Base-by-base conservation (phyloP, 1,140 invertebrate species). In the Stegodyphus dumicola region DNA sequence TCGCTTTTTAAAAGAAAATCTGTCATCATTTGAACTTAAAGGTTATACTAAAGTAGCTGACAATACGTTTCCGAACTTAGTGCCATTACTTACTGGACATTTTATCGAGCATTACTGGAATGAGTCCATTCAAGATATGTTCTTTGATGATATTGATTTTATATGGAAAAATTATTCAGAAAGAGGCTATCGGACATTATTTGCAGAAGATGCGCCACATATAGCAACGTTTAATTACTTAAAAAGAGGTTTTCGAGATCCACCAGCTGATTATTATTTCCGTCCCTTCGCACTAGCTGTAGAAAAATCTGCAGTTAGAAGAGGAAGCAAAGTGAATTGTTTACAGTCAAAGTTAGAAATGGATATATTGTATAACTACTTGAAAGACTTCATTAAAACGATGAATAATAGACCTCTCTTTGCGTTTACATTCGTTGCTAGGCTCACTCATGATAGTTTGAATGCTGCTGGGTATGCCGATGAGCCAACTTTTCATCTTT, bases 1-100 rank as follows among this genome's bases (percentile, higher is more conserved):
- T 49, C 76, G 76, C 15, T 87, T 87, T 33, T 90, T 98, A 51
- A 94, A 92, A 0, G 91, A 96, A 13, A 90, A 91, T 11, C 90
- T 98, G 15, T 91, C 93, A 49, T 93, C 93, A 6, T 56, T 89
- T 15, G 70, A 86, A 88, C 88, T 33, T 10, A 85, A 87, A 7
- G 90, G 90, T 13, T 91, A 90, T 69, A 90, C 85, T 11, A 90
- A 90, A 87, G 87, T 90, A 33, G 90, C 88, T 9, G 88, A 87
- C 49, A 90, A 90, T 70, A 90, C 90, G 10, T 90, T 89, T 77
- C 90, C 90, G 10, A 91, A 91, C 80, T 11, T 90, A 56, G 87
- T 90, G 9, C 87, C 89, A 33, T 65, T 90, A 9, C 77, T 90
- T 33, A 87, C 88, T 2, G 89, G 89, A 7, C 87, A 88, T 11